Conservation (phyloP, 2,113 vertebrate genomes). For the Lontra canadensis region DNA sequence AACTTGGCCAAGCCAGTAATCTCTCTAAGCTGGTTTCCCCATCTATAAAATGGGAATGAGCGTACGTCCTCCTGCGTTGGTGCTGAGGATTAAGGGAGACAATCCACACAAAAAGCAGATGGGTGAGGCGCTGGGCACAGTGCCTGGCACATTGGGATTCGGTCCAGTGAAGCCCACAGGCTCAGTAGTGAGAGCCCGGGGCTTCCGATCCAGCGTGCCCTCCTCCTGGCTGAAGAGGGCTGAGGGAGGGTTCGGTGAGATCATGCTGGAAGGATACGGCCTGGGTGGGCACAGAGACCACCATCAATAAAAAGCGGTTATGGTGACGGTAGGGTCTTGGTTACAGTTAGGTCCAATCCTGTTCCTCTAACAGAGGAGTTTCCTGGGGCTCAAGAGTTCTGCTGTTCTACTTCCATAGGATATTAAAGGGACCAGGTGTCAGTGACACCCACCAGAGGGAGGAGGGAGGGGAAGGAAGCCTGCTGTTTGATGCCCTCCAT, state of each 20-base stretch:
- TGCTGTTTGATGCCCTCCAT: neutral
- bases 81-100: slow-evolving; percentile 14
- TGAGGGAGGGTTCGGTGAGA: neutral
- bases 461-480: neutral
- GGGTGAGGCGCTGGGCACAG: neutral
- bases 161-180: neutral
- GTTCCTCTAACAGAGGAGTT: neutral
- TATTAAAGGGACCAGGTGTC: neutral
- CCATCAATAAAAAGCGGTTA: neutral
- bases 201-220: neutral
- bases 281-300: neutral
- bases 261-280: neutral
- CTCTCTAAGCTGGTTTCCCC: neutral
- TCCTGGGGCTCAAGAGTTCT: neutral
- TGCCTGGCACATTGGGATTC: neutral
- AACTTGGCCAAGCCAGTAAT: neutral
- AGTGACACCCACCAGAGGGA: neutral
- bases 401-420: neutral
- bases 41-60: neutral
- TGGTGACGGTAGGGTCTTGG: neutral
- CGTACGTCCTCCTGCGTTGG: neutral
- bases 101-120: neutral
- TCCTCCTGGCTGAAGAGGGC: neutral
- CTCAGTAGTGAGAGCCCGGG: neutral
- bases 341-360: neutral